These are phyloP conservation scores for Thunnus thynnus DNA, from an alignment of 2,113 vertebrate species.

Conservation along the genomic window DNA sequence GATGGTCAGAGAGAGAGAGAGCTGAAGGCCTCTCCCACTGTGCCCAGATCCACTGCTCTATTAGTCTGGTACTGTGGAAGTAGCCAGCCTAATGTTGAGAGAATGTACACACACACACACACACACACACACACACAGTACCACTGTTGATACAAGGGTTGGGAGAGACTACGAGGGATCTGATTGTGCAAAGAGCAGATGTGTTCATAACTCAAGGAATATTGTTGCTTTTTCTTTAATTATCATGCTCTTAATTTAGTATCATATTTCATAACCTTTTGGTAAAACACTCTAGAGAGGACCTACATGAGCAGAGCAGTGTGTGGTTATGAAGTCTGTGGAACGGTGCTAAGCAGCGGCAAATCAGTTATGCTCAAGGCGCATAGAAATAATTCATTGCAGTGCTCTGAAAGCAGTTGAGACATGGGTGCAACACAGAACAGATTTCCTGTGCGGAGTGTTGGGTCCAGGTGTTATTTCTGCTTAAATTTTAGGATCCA, in stretches of 20 bases:
- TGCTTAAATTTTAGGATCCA: constrained; percentile 21
- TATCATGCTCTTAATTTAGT: constrained; percentile 54
- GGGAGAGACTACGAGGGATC: not conserved
- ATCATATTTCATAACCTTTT: constrained; percentile 53
- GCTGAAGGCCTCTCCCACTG: constrained; percentile 53
- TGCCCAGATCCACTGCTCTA: constrained; percentile 61
- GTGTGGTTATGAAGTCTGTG: constrained; percentile 58
- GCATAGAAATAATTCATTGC: constrained; percentile 78
- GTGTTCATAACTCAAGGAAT: constrained; percentile 35
- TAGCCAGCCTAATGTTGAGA: constrained; percentile 38
- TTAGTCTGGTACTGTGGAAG: constrained; percentile 53
- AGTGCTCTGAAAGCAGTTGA: constrained; percentile 60
- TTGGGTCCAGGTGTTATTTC: constrained; percentile 40
- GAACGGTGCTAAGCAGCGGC: constrained; percentile 65
- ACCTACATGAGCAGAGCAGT: constrained; percentile 50
- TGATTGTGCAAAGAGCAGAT: constrained; percentile 26
- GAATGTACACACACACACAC: constrained; percentile 1
- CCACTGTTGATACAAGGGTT: constrained; percentile 4
- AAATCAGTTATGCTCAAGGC: constrained; percentile 76
- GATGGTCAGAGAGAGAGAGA: constrained; percentile 46
- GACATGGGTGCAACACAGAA: constrained; percentile 56
- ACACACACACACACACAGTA: not conserved
- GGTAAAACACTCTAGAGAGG: constrained; percentile 50
- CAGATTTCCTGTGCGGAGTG: constrained; percentile 43
- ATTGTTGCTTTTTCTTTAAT: constrained; percentile 26